phyloP scores from a whole-genome alignment of 2,888 invertebrate species.

The Timema podura region DNA sequence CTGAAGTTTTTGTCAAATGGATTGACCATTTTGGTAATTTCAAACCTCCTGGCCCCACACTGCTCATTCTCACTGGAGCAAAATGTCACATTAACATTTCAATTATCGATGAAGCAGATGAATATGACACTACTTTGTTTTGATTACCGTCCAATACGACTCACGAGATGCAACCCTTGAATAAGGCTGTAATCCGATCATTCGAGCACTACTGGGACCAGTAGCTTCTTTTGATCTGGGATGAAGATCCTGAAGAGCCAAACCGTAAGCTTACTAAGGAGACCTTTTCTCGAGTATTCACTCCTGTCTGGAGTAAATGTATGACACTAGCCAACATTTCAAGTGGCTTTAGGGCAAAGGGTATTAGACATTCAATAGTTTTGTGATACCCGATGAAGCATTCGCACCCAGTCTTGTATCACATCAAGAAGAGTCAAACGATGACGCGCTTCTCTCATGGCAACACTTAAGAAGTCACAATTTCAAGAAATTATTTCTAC shows the following conservation, averaged over 20 bases:
- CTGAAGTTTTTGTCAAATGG: neutral
- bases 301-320: slow-evolving; percentile 10
- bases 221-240: neutral
- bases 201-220: slow-evolving; percentile 1
- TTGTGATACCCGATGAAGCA: neutral
- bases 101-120: slow-evolving; percentile 1
- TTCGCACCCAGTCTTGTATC: neutral
- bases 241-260: slow-evolving; percentile 5
- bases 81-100: neutral
- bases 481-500: neutral
- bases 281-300: neutral
- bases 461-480: neutral
- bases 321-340: slow-evolving; percentile 1
- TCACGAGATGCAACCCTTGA: neutral
- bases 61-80: neutral
- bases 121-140: neutral
- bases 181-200: neutral
- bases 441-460: neutral
- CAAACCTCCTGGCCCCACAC: slow-evolving; percentile 7
- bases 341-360: neutral
- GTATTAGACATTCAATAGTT: neutral
- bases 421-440: neutral
- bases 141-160: slow-evolving; percentile 5
- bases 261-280: neutral
- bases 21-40: neutral